Evolutionary conservation across 2,888 invertebrate genomes (phyloP).

Genomic region (Lagria hirta): DNA sequence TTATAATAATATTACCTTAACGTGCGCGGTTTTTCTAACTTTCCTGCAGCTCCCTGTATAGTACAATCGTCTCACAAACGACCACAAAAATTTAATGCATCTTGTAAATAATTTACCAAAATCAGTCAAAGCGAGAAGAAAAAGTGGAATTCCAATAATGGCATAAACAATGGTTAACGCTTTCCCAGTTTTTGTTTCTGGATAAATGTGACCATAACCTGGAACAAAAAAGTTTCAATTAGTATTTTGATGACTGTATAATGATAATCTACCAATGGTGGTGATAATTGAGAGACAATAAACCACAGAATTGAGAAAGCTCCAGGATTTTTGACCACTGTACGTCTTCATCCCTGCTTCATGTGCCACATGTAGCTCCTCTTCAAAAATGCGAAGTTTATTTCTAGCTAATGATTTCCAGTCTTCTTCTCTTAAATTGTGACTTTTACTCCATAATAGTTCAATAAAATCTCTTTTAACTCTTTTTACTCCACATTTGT

Average conservation of each 20-base stretch:
- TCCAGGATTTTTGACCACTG: conserved; percentile 84
- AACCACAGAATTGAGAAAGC: conserved; percentile 82
- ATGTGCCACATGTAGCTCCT: conserved; percentile 79
- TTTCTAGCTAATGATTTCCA: conserved; percentile 85
- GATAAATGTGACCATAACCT: conserved; percentile 97
- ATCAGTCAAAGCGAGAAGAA: conserved; percentile 90
- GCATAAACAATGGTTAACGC: conserved; percentile 92
- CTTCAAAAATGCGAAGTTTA: conserved; percentile 81
- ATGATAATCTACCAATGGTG: conserved; percentile 73
- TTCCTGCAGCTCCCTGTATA: conserved; percentile 82
- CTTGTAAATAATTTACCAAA: conserved; percentile 93
- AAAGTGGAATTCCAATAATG: conserved; percentile 92
- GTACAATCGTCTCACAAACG: conserved; percentile 78
- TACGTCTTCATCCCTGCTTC: conserved; percentile 82
- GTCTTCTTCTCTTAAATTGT: conserved; percentile 81
- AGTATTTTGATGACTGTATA: neutral
- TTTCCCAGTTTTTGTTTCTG: conserved; percentile 82
- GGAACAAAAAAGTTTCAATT: conserved; percentile 44
- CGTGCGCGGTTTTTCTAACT: conserved; percentile 73
- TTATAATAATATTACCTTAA: conserved; percentile 60
- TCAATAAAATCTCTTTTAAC: conserved; percentile 86
- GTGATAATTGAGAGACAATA: conserved; percentile 86
- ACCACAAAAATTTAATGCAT: conserved; percentile 87
- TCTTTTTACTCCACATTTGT: conserved; percentile 84
- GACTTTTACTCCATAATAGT: conserved; percentile 77